Base-by-base conservation (phyloP, 2,888 invertebrate genomes). In the Agrilus cyanescens region DNA sequence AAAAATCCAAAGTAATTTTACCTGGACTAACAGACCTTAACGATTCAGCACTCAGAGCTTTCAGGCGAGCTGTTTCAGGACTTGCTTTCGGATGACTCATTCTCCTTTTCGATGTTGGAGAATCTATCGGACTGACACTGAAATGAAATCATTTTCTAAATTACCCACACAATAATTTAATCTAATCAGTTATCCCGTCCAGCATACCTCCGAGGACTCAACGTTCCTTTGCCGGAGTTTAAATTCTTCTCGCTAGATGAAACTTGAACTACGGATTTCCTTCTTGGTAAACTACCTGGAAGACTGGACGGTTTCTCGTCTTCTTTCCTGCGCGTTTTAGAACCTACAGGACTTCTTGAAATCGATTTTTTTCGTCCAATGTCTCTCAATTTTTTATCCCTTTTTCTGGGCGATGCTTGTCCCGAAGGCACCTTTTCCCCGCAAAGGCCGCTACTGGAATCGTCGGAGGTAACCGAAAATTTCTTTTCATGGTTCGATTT, bases 11-110 rank as follows among this genome's bases (percentile, higher is more conserved):
- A n/a, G n/a, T 25, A 2, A 25, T 10, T 10, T 25, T 25, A 25
- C 25, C 89, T 4, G 89, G 89, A 57, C 88, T 88, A 32, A 85
- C 87, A n/a, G 88, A 88, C 37, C 89, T 76, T 41, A 90, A 68
- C 1, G 88, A 88, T 67, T 90, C 90, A 36, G 86, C 85, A 53
- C 88, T 88, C 46, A 87, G 73, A 8, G 88, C 86, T 67, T 88
- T 88, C 40, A 85, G 63, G 50, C 77, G 67, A 10, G 70, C 60
- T 5, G 64, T 53, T 48, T 75, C 73, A 2, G 72, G 70, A 55
- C 70, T 71, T 30, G 49, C 46, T 48, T 54, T 48, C 20, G 52
- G 49, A 20, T 52, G 50, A 40, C 54, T 47, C 33, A 53, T 46
- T 38, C 49, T 47, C 41, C 50, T 46, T 45, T 56, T 58, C 8